phyloP scores from a whole-genome alignment of 1,140 invertebrate species.

The Liolophura sinensis region DNA sequence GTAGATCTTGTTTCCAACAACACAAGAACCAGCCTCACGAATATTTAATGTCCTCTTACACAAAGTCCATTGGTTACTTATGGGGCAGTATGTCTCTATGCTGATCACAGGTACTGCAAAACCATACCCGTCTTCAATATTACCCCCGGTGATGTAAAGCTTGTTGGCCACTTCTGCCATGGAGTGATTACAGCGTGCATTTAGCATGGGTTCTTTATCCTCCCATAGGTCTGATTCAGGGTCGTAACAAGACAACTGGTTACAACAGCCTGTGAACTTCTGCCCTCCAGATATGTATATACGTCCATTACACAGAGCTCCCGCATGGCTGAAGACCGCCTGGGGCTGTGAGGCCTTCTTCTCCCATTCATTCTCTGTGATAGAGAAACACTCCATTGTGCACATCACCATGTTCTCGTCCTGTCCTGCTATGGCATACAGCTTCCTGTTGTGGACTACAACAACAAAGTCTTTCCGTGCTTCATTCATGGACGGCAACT shows the following conservation, averaged over 20 bases:
- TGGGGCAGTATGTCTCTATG: constrained; percentile 45
- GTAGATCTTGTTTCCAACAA: constrained; percentile 46
- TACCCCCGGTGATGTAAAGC: constrained; percentile 51
- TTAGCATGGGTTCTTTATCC: constrained; percentile 43
- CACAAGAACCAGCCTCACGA: constrained; percentile 49
- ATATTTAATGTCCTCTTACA: constrained; percentile 48
- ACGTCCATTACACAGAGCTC: constrained; percentile 40
- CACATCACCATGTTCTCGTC: constrained; percentile 57
- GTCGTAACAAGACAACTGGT: constrained; percentile 41
- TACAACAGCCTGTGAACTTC: constrained; percentile 47
- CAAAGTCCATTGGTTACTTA: constrained; percentile 47
- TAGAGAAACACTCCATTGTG: constrained; percentile 51
- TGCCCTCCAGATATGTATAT: constrained; percentile 54
- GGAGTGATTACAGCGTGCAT: constrained; percentile 47
- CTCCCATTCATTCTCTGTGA: constrained; percentile 53
- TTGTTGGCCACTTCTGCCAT: constrained; percentile 45
- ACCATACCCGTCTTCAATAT: constrained; percentile 50
- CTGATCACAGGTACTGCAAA: constrained; percentile 50
- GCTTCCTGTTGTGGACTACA: constrained; percentile 36
- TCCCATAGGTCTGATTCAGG: constrained; percentile 44
- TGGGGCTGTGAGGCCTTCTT: constrained; percentile 44
- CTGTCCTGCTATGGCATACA: constrained; percentile 54
- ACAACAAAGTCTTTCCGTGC: constrained; percentile 56
- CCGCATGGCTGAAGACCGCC: constrained; percentile 52
- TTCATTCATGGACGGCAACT: constrained; percentile 57